A percentile compares a stretch with the other conserved stretches of the same genome.
Evolutionary conservation across 2,113 vertebrate species (phyloP).

Genomic region (Myiozetetes cayanensis): DNA sequence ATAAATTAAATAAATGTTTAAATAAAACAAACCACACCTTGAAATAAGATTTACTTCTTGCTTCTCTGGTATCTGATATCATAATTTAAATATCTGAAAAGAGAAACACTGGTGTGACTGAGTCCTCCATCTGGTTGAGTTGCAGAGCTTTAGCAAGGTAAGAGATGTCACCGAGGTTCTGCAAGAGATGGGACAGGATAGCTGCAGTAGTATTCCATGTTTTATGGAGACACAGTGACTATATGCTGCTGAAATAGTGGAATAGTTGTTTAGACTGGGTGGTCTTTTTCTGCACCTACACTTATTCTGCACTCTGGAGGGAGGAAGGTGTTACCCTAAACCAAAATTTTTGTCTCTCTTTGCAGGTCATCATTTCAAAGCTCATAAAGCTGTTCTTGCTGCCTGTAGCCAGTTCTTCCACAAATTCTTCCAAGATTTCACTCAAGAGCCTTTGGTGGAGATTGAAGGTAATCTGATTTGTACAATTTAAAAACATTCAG

Average conservation of each 20-base stretch:
- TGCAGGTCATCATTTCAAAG: conserved; percentile 95
- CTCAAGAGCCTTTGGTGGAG: conserved; percentile 94
- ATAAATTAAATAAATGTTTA: no score
- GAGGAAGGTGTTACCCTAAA: background rate
- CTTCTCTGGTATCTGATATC: background rate
- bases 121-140: background rate
- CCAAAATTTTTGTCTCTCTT: background rate
- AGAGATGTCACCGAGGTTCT: background rate
- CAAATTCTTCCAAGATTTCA: conserved; percentile 98
- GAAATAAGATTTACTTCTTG: background rate
- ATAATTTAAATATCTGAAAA: background rate
- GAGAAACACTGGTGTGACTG: background rate
- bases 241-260: background rate
- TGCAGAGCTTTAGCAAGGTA: background rate
- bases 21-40: background rate
- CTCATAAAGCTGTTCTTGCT: conserved; percentile 97
- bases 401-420: conserved; percentile 98
- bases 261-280: background rate
- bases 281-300: background rate
- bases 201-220: background rate
- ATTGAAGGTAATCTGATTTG: conserved; percentile 86
- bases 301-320: background rate
- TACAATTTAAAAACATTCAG: background rate
- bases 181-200: background rate
- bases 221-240: background rate